Conservation (phyloP, 1,140 invertebrate species). For the Mamestra configurata region DNA sequence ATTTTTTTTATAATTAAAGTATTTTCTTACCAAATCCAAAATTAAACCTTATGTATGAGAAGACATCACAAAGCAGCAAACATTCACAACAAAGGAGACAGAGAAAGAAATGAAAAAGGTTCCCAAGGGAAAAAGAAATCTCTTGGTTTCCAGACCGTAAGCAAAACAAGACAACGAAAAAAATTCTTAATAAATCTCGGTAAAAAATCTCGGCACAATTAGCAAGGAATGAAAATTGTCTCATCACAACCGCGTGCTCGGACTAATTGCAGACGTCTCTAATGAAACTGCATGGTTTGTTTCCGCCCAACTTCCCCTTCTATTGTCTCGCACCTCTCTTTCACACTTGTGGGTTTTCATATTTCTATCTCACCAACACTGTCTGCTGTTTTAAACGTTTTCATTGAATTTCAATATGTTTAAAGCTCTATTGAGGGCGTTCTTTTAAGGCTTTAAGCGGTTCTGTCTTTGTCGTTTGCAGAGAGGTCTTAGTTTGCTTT, state of each 20-base stretch:
- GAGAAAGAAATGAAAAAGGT: not conserved
- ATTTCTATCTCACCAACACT: constrained; percentile 46
- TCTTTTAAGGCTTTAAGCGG: not conserved
- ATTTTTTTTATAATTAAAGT: too few species aligned
- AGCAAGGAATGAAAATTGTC: constrained; percentile 49
- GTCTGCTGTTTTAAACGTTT: constrained; percentile 64
- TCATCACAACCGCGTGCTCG: constrained; percentile 33
- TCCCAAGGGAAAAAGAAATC: not conserved
- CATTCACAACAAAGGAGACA: not conserved
- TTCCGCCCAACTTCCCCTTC: constrained; percentile 62
- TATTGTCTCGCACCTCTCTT: constrained; percentile 58
- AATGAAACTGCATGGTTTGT: constrained; percentile 64
- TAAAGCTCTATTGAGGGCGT: not conserved
- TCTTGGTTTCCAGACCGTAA: not conserved
- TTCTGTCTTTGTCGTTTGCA: not conserved
- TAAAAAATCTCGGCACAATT: constrained; percentile 46
- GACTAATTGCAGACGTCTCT: constrained; percentile 61
- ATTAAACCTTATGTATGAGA: too few species aligned
- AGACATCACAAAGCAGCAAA: not conserved
- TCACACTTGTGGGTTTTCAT: constrained; percentile 47
- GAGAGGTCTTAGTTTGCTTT: not conserved
- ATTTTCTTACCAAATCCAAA: too few species aligned
- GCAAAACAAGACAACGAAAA: constrained; percentile 21
- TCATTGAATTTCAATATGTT: constrained; percentile 56
- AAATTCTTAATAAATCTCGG: constrained; percentile 37